These are phyloP conservation scores for Strigamia maritima DNA, from an alignment of 2,888 invertebrate genomes.

Conservation along the genomic window DNA sequence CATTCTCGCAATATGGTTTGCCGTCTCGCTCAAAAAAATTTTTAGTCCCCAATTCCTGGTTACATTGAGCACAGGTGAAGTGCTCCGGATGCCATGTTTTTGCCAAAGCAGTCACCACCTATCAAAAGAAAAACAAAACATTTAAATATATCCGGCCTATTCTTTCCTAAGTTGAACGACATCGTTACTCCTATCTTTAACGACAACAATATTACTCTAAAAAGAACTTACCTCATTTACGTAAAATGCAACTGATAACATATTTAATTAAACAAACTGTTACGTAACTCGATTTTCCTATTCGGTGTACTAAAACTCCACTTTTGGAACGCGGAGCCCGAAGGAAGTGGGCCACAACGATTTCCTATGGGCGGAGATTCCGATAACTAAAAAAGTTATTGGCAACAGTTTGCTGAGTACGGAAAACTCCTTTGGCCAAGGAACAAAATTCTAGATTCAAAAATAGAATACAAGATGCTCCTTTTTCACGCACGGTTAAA, in stretches of 20 bases:
- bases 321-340: no score
- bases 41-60: conserved; percentile 90
- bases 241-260: conserved; percentile 6
- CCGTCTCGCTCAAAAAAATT: conserved; percentile 98
- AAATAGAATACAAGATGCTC: no score
- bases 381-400: no score
- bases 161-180: background rate
- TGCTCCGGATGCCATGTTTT: conserved; percentile 99
- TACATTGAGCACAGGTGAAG: conserved; percentile 96
- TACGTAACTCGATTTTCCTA: no score
- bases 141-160: background rate
- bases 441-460: no score
- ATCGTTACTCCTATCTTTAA: background rate
- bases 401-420: no score
- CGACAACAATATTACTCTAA: background rate
- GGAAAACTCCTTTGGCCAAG: no score
- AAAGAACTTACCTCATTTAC: conserved; percentile 19
- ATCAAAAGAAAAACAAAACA: conserved; percentile 43
- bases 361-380: no score
- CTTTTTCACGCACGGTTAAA: no score
- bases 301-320: no score
- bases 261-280: background rate
- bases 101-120: conserved; percentile 92
- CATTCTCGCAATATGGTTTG: conserved; percentile 94
- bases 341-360: no score